Evolutionary conservation across 2,113 vertebrate genomes (phyloP).

Genomic region (Limanda limanda): DNA sequence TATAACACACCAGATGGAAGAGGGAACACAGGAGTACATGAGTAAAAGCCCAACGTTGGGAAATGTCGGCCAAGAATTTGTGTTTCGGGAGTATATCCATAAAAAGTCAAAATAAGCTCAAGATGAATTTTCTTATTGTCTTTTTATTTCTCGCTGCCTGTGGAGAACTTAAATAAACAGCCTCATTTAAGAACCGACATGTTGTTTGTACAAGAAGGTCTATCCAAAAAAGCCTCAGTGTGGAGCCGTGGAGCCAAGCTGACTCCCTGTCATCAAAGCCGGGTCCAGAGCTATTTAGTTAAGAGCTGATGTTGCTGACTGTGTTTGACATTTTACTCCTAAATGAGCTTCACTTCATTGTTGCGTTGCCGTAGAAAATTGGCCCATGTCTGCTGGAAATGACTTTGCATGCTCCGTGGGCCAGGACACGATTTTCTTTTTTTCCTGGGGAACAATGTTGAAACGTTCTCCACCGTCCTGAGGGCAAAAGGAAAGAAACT

Average conservation of each 20-base stretch:
- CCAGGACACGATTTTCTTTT: conserved; percentile 39
- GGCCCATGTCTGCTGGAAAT: conserved; percentile 50
- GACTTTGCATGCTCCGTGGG: conserved; percentile 36
- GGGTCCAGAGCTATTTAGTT: conserved; percentile 40
- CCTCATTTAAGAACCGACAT: conserved; percentile 30
- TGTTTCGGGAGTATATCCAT: neutral
- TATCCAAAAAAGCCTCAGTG: conserved; percentile 21
- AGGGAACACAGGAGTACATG: neutral
- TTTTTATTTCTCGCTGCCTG: conserved; percentile 19
- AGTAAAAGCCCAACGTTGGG: neutral
- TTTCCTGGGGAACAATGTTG: conserved; percentile 29
- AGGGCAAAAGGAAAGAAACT: neutral
- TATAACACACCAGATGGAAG: neutral
- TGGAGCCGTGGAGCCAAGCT: conserved; percentile 29
- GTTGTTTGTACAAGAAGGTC: conserved; percentile 33
- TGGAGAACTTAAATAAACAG: conserved; percentile 28
- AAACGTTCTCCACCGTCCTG: conserved; percentile 34
- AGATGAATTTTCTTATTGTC: conserved; percentile 11
- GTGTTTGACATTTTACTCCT: conserved; percentile 63
- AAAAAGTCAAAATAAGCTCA: conserved; percentile 36
- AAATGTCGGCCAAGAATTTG: no score
- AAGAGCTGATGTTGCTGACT: conserved; percentile 50
- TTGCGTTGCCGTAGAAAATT: conserved; percentile 51
- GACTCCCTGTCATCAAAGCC: conserved; percentile 38
- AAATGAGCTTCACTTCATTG: conserved; percentile 57